Conservation (phyloP, 2,797 vertebrate species). For the Spinus pinus region DNA sequence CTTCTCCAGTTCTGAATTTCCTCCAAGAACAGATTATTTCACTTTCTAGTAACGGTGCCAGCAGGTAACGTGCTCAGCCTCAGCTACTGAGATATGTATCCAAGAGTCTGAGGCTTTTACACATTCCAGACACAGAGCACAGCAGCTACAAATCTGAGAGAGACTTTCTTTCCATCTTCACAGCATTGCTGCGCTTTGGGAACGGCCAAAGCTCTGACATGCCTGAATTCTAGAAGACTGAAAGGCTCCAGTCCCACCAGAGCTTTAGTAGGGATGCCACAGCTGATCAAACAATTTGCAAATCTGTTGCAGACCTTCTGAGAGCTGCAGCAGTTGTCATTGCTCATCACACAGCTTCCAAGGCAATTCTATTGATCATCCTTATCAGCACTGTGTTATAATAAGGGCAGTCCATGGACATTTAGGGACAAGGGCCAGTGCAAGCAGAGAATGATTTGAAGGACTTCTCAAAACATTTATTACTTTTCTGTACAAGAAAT, state of each 20-base stretch:
- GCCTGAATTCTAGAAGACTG: neutral
- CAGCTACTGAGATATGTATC: neutral
- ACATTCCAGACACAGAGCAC: neutral
- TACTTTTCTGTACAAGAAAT: neutral
- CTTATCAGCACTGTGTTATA: neutral
- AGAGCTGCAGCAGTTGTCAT: constrained; percentile 26
- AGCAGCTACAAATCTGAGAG: neutral
- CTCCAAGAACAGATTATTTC: neutral
- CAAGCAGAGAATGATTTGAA: neutral
- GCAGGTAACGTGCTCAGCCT: neutral
- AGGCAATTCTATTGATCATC: constrained; percentile 41
- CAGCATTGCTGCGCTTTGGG: neutral
- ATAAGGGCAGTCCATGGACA: neutral
- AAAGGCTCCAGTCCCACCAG: constrained; percentile 6
- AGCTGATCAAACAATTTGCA: constrained; percentile 58
- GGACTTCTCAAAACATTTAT: neutral
- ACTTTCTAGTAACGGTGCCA: neutral
- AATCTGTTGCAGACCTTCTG: constrained; percentile 10
- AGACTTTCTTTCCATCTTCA: neutral
- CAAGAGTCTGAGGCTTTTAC: neutral
- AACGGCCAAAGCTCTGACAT: neutral
- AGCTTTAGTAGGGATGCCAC: constrained; percentile 34
- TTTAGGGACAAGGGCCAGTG: neutral
- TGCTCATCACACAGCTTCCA: constrained; percentile 38
- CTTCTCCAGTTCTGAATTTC: neutral